Base-by-base conservation (phyloP, 2,888 invertebrate genomes). In the Caenorhabditis panamensis region DNA sequence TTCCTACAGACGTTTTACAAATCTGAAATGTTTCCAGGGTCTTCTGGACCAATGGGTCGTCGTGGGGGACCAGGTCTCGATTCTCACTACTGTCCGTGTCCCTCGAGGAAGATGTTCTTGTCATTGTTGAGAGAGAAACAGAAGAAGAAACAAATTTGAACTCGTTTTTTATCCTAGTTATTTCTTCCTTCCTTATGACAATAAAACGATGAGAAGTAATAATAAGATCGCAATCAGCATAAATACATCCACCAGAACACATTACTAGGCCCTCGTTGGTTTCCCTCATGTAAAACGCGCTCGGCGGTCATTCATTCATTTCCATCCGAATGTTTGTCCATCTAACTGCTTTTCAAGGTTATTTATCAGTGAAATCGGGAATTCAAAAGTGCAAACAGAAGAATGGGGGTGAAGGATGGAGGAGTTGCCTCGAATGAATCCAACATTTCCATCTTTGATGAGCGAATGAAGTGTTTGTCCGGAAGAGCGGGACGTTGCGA, bases 1-100 rank as follows among this genome's bases (percentile, higher is more conserved):
- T 5, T 3, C 5, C 13, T 9, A 11, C 8, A 11, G 2, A 16
- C 2, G 41, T 16, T 20, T 18, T 1, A 18, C n/a, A 28, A 9
- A 16, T 22, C 5, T 13, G 0, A 0, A 53, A 18, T 24, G 8
- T 13, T 44, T 75, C 64, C 68, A 79, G 75, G 75, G 2, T 20
- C 49, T 9, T 49, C 49, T 11, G 84, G 84, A 9, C 58, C 61
- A 16, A 69, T 68, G 36, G 84, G 84, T 16, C 26, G 58, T 13
- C 56, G 36, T 18, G 84, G 84, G 16, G 67, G 59, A 9, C 78
- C 78, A 2, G 84, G 82, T 31, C 20, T 69, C 5, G 84, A 84
- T 26, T 82, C 79, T 13, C 67, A 73, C 58, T 84, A 84, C 49
- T 82, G 84, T 62, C 84, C 84, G 11, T 84, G 84, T 62, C 84